These are phyloP conservation scores for Apus apus DNA, from an alignment of 2,113 vertebrate species.

Conservation along the genomic window DNA sequence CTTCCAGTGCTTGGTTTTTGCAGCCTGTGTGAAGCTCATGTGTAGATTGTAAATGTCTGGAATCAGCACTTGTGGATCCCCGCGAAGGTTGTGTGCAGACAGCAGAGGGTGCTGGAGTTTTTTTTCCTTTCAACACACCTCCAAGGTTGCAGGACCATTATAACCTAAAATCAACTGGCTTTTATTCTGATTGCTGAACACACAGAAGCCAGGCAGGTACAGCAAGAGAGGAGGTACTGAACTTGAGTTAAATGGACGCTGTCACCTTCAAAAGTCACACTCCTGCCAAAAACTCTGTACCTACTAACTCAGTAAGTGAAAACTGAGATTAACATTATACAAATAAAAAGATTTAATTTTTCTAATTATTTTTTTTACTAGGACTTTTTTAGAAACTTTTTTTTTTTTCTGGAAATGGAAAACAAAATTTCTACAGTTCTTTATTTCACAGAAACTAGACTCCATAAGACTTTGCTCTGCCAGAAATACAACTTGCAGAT, in stretches of 20 bases:
- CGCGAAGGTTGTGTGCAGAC: constrained; percentile 45
- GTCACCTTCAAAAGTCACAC: constrained; percentile 18
- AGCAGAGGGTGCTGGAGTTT: constrained; percentile 71
- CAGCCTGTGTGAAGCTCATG: not conserved
- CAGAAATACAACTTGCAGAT: not conserved
- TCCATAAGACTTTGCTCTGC: not conserved
- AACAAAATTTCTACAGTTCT: not conserved
- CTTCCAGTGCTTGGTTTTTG: not conserved
- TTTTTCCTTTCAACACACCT: constrained; percentile 51
- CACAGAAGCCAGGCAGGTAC: constrained; percentile 21
- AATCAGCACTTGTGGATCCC: not conserved
- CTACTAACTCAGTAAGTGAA: not conserved
- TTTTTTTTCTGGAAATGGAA: not conserved
- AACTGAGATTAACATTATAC: not conserved
- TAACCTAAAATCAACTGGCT: constrained; percentile 34
- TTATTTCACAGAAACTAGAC: not conserved
- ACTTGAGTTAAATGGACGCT: not conserved
- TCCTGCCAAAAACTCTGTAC: not conserved
- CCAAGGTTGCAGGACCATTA: constrained; percentile 18
- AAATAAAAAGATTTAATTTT: not conserved
- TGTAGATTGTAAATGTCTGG: fast-evolving
- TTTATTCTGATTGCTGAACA: constrained; percentile 44
- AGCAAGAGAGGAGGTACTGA: not conserved
- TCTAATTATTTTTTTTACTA: not conserved
- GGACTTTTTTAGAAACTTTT: not conserved